Percentiles rank a stretch among this genome's conserved stretches.
phyloP scores from a whole-genome alignment of 2,797 vertebrate species.

The Prionace glauca region DNA sequence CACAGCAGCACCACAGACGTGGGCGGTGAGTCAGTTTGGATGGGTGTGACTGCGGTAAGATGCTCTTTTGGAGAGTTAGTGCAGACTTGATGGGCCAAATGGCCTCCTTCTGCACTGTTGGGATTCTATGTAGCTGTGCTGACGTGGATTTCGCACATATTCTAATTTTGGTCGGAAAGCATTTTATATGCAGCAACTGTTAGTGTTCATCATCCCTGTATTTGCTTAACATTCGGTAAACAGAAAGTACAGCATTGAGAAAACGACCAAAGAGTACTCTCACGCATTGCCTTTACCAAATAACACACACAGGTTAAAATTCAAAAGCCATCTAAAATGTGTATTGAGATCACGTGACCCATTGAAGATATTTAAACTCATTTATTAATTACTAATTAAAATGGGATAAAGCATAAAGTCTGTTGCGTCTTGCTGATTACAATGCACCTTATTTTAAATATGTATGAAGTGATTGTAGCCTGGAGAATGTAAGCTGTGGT shows the following conservation, averaged over 20 bases:
- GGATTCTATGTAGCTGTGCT: no score
- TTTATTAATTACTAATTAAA: background rate
- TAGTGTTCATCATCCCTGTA: background rate
- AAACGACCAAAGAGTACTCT: background rate
- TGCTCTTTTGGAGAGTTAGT: no score
- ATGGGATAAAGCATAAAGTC: background rate
- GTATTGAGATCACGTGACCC: background rate
- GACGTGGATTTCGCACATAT: background rate
- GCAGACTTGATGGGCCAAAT: no score
- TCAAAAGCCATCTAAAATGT: background rate
- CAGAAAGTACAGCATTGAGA: background rate
- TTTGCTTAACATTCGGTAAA: background rate
- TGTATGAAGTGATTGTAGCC: background rate
- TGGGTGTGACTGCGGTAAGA: background rate
- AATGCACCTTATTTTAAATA: background rate
- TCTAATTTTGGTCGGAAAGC: background rate
- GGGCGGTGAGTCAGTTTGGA: background rate
- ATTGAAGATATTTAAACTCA: background rate
- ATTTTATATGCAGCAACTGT: background rate
- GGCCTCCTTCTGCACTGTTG: no score
- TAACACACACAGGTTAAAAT: background rate
- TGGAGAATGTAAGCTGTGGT: background rate
- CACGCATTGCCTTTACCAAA: background rate
- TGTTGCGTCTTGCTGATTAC: background rate
- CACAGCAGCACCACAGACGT: conserved; percentile 44